These are phyloP conservation scores for Knipowitschia caucasica DNA, from an alignment of 2,797 vertebrate species.

Conservation along the genomic window DNA sequence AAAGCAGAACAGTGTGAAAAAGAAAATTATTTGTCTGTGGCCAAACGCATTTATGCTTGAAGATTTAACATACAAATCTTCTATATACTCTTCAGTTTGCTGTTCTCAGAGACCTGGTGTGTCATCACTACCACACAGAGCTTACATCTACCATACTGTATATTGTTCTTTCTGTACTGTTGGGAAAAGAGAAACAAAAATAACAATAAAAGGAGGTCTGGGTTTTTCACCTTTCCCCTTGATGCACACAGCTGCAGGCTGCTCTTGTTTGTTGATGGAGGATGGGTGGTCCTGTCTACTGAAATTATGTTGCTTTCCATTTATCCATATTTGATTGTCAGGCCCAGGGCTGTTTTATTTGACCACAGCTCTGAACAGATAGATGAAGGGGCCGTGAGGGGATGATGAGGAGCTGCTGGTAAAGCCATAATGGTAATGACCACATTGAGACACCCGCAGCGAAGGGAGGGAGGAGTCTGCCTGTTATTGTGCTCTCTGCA, in stretches of 20 bases:
- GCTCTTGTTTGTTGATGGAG: conserved; percentile 25
- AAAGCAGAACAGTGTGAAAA: no score
- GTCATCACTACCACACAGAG: not conserved
- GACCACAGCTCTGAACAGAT: not conserved
- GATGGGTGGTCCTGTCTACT: conserved; percentile 34
- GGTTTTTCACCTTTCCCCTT: conserved; percentile 22
- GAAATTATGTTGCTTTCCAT: conserved; percentile 53
- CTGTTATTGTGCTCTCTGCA: not conserved
- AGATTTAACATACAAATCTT: not conserved
- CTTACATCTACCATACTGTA: conserved; percentile 16
- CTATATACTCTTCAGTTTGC: not conserved
- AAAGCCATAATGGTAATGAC: conserved; percentile 3
- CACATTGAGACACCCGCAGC: not conserved
- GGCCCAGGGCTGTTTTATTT: not conserved
- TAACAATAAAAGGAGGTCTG: conserved; percentile 50
- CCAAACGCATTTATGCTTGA: not conserved
- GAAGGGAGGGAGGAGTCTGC: not conserved
- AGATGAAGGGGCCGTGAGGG: conserved; percentile 1
- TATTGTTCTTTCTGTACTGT: conserved; percentile 27
- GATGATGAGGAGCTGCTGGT: conserved; percentile 5
- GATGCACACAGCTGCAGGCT: conserved; percentile 23
- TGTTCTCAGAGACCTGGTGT: not conserved
- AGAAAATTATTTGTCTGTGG: not conserved
- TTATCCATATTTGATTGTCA: conserved; percentile 21
- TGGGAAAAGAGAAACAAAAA: conserved; percentile 51